These are phyloP conservation scores for Caranx melampygus DNA, from an alignment of 2,113 vertebrate genomes.

Conservation along the genomic window DNA sequence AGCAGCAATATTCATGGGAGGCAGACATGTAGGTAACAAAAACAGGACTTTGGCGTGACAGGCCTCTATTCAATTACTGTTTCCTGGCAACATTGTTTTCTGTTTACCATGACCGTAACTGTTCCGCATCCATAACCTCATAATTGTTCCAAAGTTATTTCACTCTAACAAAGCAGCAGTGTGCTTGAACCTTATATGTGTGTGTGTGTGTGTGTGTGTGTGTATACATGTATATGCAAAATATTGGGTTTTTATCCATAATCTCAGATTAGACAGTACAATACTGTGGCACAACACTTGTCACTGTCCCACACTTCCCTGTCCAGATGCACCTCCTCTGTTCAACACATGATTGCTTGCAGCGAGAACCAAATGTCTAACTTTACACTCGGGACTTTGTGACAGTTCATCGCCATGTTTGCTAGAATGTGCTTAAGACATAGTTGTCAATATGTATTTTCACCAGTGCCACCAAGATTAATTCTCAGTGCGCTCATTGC, in stretches of 20 bases:
- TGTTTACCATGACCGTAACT: background rate
- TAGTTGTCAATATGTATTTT: constrained; percentile 4
- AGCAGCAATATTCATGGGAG: background rate
- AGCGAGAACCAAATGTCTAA: background rate
- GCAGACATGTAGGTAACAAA: background rate
- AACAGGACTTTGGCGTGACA: background rate
- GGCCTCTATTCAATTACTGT: background rate
- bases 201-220: too few species aligned
- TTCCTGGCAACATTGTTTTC: background rate
- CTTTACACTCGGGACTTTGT: background rate
- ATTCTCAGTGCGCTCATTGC: constrained; percentile 29
- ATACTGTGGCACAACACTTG: background rate
- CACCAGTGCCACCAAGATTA: constrained; percentile 7
- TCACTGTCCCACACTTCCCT: background rate
- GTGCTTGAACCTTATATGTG: too few species aligned
- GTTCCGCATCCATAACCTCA: too few species aligned
- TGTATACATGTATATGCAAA: too few species aligned
- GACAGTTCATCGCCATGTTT: background rate
- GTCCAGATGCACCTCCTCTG: background rate
- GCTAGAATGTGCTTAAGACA: background rate
- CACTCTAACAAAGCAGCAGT: too few species aligned
- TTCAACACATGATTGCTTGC: background rate
- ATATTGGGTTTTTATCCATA: too few species aligned
- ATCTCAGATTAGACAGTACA: background rate
- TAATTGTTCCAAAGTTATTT: too few species aligned